Evolutionary conservation across 2,113 vertebrate species (phyloP), one percentile per base, ranked within the genome.

Genomic region (Hypanus sabinus): DNA sequence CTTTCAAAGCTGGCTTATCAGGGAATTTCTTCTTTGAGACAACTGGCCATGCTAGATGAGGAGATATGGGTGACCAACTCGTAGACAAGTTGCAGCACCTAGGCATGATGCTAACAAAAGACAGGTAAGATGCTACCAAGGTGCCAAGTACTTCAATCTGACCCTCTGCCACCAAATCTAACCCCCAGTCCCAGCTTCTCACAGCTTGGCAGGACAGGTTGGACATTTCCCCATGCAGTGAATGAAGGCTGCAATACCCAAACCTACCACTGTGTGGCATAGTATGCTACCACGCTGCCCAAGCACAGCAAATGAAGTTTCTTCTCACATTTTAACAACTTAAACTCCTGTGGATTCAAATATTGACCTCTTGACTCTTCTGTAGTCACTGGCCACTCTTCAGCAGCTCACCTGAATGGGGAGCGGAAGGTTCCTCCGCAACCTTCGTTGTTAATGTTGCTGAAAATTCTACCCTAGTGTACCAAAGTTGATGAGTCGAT

Each of bases 241-340:
- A 73, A 93, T 27, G 20, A 0, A 10, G 11, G 68, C 2, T 73
- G 90, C 68, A 93, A 46, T 73, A 93, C 65, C 68, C 16, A 27
- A 22, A 46, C 90, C 68, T 93, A 18, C 65, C 90, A 93, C 65
- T 46, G 90, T 73, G 90, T 73, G 90, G 90, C 90, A 93, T 18
- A 46, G 90, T 73, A 27, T 73, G 68, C 65, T 62, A 46, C 90
- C 90, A 93, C 46, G 65, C 90, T 91, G 68, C 36, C 68, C 36
- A 73, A 24, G 24, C 55, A 30, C 12, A 22, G 22, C 57, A 22
- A 57, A 57, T 33, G 57, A 30, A 16, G n/a, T 65, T 33, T 62
- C 57, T 88, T 65, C 30, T 5, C 85, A 62, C 22, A 62, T 62
- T 65, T 88, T 2, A 9, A 18, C 16, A n/a, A 65, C 30, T 12